Conservation (phyloP, 2,113 vertebrate genomes). For the Micronycteris hirsuta region DNA sequence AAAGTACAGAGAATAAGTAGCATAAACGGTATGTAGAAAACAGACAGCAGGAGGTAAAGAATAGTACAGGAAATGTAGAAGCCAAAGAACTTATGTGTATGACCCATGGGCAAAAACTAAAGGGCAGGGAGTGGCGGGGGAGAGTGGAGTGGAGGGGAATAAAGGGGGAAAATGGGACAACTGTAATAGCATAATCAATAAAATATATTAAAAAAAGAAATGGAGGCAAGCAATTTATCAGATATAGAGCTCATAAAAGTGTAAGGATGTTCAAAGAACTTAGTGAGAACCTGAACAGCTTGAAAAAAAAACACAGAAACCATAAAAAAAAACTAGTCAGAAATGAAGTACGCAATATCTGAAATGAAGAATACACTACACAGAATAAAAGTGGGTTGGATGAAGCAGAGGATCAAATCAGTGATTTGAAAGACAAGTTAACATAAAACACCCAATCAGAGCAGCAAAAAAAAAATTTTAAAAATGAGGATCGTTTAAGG, state of each 20-base stretch:
- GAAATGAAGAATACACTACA: neutral
- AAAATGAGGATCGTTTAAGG: neutral
- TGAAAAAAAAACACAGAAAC: neutral
- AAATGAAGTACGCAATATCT: neutral
- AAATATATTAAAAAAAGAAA: too few relatives aligned
- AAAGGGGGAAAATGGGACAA: too few relatives aligned
- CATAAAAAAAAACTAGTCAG: neutral
- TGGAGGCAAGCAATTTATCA: neutral
- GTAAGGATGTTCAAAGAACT: neutral
- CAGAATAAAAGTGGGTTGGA: neutral
- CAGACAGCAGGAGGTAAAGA: too few relatives aligned
- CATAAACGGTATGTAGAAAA: too few relatives aligned
- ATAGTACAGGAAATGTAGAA: too few relatives aligned
- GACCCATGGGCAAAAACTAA: too few relatives aligned
- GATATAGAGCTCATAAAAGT: neutral
- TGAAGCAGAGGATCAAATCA: neutral
- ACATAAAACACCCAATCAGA: neutral
- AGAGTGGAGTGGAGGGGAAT: too few relatives aligned
- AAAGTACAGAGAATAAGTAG: too few relatives aligned
- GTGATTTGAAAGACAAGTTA: neutral
- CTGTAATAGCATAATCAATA: too few relatives aligned
- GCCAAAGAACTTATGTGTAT: too few relatives aligned
- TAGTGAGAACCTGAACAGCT: neutral
- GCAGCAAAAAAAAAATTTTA: neutral
- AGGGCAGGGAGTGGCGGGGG: too few relatives aligned